Evolutionary conservation across 2,113 vertebrate genomes (phyloP), one percentile per base, ranked within the genome.

Genomic region (Ailurus styani): DNA sequence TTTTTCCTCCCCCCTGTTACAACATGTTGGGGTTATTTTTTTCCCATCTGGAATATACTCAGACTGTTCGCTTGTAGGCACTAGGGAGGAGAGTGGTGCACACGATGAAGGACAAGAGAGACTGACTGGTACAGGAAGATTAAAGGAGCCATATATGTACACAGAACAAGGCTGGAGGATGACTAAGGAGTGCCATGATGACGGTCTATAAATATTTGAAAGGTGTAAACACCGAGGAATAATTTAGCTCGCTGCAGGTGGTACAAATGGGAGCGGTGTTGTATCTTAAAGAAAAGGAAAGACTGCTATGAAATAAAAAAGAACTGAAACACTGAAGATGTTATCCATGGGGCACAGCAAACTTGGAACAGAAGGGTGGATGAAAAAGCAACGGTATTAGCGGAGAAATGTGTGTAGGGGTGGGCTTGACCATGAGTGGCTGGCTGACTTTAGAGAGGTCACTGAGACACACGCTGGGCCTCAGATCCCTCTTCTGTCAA

Each of bases 21-120:
- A 95, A 96, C 97, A 98, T 95, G 98, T 95, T 90, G 81, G 90
- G 95, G 95, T 97, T 97, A 95, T 96, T 97, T 96, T 96, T 94
- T 93, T 93, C 87, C 97, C 97, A 95, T 96, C 88, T 97, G 97
- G 94, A 91, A 91, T 95, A 86, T 31, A 93, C 68, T 93, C 93
- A 91, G 79, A 95, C 60, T 94, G 79, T 94, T 97, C 96, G 85
- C 92, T 94, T 95, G 54, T 20, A 97, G 42, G 81, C 75, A 92
- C 12, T 42, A 64, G 91, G 83, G 84, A 95, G 83, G 81, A 86
- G 84, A 75, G 79, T 25, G 40, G 72, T 47, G 75, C 11, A 70
- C 40, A 66, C 12, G 40, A 93, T 78, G 55, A 93, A 94, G 85
- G 42, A 54, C 17, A 47, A 34, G 68, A 95, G 85, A 83, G 57